Conservation (phyloP, 2,797 vertebrate species). For the Cyprinodon diabolis region DNA sequence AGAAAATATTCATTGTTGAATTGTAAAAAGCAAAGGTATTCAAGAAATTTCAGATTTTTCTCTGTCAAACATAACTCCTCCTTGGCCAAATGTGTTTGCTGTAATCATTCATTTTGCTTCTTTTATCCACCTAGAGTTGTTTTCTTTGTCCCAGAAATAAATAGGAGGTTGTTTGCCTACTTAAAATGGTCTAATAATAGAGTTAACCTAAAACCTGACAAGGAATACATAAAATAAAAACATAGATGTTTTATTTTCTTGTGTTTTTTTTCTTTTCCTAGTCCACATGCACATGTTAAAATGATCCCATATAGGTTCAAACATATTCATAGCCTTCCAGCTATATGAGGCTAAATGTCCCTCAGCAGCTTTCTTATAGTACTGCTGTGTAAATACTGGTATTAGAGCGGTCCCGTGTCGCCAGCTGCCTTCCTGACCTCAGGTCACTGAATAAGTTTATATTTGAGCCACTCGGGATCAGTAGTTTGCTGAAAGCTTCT, state of each 20-base stretch:
- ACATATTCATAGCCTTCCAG: not conserved
- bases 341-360: not conserved
- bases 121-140: not conserved
- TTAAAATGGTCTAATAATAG: not conserved
- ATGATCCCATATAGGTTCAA: not conserved
- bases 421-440: not conserved
- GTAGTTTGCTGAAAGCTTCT: conserved; percentile 1
- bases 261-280: not conserved
- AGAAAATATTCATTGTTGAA: no score
- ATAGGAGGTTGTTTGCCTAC: not conserved
- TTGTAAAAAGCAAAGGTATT: no score
- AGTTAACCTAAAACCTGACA: not conserved
- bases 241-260: not conserved
- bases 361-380: not conserved
- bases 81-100: not conserved
- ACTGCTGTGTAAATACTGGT: not conserved
- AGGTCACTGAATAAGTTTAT: conserved; percentile 5
- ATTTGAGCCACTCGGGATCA: not conserved
- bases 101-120: conserved; percentile 9
- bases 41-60: no score
- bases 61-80: no score
- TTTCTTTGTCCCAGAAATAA: not conserved
- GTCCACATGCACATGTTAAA: not conserved
- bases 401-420: not conserved
- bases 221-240: not conserved